Percentiles rank a stretch among this genome's conserved stretches.
These are phyloP conservation scores for Sycophaga agraensis DNA, from an alignment of 1,140 invertebrate species.

Conservation along the genomic window DNA sequence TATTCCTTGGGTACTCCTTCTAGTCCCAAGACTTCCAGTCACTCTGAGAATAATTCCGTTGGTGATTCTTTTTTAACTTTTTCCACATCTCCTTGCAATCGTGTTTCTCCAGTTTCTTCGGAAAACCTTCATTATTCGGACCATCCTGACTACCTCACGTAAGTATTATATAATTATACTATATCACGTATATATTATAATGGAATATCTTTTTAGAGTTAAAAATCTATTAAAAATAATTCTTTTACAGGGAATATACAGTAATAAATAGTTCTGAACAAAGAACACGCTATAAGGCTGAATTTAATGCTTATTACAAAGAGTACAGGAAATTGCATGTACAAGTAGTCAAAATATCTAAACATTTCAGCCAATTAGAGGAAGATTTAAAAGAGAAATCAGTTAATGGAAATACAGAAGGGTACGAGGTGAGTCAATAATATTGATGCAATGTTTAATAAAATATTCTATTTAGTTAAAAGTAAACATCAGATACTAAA, in stretches of 20 bases:
- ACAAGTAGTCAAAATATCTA: conserved; percentile 74
- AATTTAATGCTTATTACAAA: conserved; percentile 82
- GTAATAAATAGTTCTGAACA: conserved; percentile 75
- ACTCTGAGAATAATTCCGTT: conserved; percentile 2
- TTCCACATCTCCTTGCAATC: conserved; percentile 16
- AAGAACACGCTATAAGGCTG: conserved; percentile 80
- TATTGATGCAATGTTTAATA: too few species aligned
- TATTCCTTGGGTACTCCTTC: background rate
- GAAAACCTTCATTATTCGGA: conserved; percentile 40
- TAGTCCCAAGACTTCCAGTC: background rate
- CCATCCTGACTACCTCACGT: conserved; percentile 62
- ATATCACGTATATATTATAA: too few species aligned
- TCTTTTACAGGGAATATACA: conserved; percentile 70
- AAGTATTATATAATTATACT: conserved; percentile 37
- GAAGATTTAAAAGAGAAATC: conserved; percentile 63
- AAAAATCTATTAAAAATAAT: background rate
- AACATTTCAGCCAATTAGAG: conserved; percentile 74
- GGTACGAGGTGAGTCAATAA: conserved; percentile 56
- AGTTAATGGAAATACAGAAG: conserved; percentile 47
- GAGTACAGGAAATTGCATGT: conserved; percentile 79
- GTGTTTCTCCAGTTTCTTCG: conserved; percentile 20
- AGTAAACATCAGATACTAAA: background rate
- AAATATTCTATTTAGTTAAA: background rate
- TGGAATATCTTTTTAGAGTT: background rate
- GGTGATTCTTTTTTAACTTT: conserved; percentile 5